Evolutionary conservation across 1,140 invertebrate species (phyloP).

Genomic region (Drosophila nigromelanica): DNA sequence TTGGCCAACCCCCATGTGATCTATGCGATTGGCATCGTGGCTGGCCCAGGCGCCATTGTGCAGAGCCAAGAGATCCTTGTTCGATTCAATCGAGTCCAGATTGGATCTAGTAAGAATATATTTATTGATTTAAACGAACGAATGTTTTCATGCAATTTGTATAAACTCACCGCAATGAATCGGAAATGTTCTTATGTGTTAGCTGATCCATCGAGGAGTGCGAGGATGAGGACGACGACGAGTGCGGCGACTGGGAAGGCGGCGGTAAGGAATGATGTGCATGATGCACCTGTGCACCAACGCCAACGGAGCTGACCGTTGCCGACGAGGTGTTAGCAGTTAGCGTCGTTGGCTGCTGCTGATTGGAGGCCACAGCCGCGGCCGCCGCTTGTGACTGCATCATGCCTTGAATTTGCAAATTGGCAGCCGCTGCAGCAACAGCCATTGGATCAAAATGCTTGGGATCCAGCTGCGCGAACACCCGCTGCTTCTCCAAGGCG

Average conservation of each 20-base stretch:
- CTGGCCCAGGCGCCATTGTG: constrained; percentile 88
- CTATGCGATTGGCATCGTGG: constrained; percentile 59
- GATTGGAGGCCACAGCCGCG: constrained; percentile 69
- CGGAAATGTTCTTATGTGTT: constrained; percentile 69
- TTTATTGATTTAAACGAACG: neutral
- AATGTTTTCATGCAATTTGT: neutral
- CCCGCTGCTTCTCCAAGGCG: constrained; percentile 85
- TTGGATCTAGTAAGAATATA: constrained; percentile 54
- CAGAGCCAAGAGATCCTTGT: constrained; percentile 88
- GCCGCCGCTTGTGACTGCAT: constrained; percentile 78
- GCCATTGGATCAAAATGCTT: constrained; percentile 83
- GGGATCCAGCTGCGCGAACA: constrained; percentile 84
- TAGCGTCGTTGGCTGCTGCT: constrained; percentile 42
- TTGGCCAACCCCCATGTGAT: constrained; percentile 86
- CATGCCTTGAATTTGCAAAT: constrained; percentile 76
- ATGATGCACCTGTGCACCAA: constrained; percentile 51
- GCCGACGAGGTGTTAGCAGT: constrained; percentile 31
- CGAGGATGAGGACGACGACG: constrained; percentile 76
- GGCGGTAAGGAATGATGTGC: constrained; percentile 69
- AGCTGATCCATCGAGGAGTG: constrained; percentile 74
- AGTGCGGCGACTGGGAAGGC: constrained; percentile 79
- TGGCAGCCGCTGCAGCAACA: constrained; percentile 77
- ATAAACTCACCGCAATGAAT: constrained; percentile 66
- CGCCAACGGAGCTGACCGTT: constrained; percentile 16
- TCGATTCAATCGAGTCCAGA: constrained; percentile 84